Evolutionary conservation across 2,888 invertebrate genomes (phyloP), one percentile per base, ranked within the genome.

Genomic region (Suillia variegata): DNA sequence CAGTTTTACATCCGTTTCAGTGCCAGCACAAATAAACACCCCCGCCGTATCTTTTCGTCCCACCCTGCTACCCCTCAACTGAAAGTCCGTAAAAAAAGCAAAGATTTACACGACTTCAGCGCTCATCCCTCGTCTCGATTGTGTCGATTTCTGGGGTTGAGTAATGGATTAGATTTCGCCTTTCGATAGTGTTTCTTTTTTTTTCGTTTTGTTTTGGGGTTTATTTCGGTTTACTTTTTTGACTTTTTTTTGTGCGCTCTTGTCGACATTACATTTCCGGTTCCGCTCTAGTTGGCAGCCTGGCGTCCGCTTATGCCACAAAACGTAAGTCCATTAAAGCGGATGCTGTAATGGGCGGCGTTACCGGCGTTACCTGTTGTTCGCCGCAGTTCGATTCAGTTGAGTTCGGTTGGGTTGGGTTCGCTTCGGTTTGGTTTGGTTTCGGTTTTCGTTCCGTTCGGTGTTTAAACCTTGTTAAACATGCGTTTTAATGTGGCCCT

Each of bases 401-500:
- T n/a, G n/a, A n/a, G n/a, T n/a, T n/a, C n/a, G n/a, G n/a, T n/a
- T n/a, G n/a, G n/a, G 6, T 45, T n/a, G 24, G 50, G 53, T 55
- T 10, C 13, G 33, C 53, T 42, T 24, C 65, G 54, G 57, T 59
- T 48, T 61, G 60, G 24, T 38, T 22, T 33, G 13, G 47, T 18
- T 59, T 59, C 67, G 69, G 62, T 65, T 45, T n/a, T n/a, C n/a
- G n/a, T n/a, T 18, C 45, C 4, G 18, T 56, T 64, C 56, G 59
- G 65, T 67, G 31, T 50, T 50, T 50, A 31, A 50, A 50, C 18
- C 17, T 31, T 68, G 67, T 59, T 59, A 62, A 64, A 74, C 71
- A 74, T 74, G 75, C 64, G 64, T 70, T 73, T 74, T 74, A 74
- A 72, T 74, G 75, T 73, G 73, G 74, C 73, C 72, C 72, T 74